Conservation (phyloP, 1,140 invertebrate genomes). For the Panagrolaimus sp. region DNA sequence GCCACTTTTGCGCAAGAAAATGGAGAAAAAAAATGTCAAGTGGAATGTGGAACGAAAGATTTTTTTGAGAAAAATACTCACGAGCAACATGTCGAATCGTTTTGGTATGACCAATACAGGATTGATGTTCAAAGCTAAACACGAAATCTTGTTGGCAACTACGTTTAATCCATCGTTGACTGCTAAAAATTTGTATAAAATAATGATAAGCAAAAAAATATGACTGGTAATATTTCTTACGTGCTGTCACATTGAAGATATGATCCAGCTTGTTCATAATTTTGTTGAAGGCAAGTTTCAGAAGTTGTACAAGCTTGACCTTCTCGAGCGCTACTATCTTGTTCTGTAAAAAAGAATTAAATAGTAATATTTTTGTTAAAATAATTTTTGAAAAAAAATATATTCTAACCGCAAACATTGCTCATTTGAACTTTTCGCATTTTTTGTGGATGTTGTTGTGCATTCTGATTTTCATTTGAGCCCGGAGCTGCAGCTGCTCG, state of each 20-base stretch:
- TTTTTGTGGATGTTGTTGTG: constrained; percentile 45
- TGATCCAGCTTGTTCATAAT: constrained; percentile 38
- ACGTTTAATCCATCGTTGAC: constrained; percentile 52
- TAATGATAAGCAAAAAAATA: neutral
- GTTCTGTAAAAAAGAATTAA: constrained; percentile 36
- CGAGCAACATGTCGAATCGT: constrained; percentile 23
- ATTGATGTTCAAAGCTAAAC: constrained; percentile 57
- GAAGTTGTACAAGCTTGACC: constrained; percentile 38
- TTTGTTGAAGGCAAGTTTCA: constrained; percentile 55
- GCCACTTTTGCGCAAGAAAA: neutral
- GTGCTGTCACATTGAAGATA: constrained; percentile 56
- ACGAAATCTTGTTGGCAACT: constrained; percentile 50
- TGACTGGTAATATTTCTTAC: constrained; percentile 33
- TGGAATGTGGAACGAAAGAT: too few relatives aligned
- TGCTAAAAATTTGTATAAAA: constrained; percentile 19
- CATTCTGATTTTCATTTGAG: neutral
- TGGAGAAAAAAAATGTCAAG: constrained; percentile 5
- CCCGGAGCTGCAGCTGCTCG: constrained; percentile 14
- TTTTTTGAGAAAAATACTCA: constrained; percentile 15
- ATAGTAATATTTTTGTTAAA: neutral
- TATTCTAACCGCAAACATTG: constrained; percentile 44
- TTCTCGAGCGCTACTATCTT: constrained; percentile 51
- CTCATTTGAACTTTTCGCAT: constrained; percentile 26
- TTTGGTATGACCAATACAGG: constrained; percentile 48
- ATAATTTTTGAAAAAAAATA: constrained; percentile 15